A percentile compares a stretch with the other conserved stretches of the same genome.
Evolutionary conservation across 37 sponge, comb jelly and placozoan species (phyloP).

Genomic region (Axinella damicornis): DNA sequence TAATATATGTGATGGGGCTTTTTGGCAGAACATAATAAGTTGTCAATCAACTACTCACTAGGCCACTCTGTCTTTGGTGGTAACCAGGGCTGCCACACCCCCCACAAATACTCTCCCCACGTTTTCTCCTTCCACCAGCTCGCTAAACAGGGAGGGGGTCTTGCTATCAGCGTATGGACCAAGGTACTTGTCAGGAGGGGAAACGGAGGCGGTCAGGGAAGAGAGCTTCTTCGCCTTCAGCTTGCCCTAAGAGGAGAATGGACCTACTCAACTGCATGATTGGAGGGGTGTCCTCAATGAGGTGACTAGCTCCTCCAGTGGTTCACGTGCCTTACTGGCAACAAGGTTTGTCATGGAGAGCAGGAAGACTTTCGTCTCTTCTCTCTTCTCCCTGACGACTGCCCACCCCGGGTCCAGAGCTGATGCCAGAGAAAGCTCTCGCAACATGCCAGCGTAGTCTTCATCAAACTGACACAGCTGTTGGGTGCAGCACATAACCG

Average conservation of each 20-base stretch:
- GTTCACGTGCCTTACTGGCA: constrained; percentile 47
- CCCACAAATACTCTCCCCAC: constrained; percentile 34
- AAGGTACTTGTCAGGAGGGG: not conserved
- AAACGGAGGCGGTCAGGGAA: not conserved
- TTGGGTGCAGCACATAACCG: too few relatives aligned
- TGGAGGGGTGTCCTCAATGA: too few relatives aligned
- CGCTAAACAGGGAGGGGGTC: not conserved
- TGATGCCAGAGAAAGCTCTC: constrained; percentile 32
- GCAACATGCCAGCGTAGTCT: constrained; percentile 51
- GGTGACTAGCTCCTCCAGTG: not conserved
- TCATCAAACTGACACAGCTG: constrained; percentile 79
- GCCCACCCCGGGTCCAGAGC: constrained; percentile 78
- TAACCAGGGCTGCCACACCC: constrained; percentile 35
- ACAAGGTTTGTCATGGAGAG: constrained; percentile 39
- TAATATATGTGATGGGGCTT: not conserved
- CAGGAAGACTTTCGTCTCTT: constrained; percentile 11
- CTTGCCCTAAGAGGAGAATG: constrained; percentile 55
- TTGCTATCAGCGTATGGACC: not conserved
- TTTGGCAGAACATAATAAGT: not conserved
- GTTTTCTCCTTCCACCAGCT: constrained; percentile 19
- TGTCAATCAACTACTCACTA: constrained; percentile 23
- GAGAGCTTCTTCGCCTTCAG: constrained; percentile 67
- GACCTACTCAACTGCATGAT: too few relatives aligned
- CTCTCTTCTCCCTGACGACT: constrained; percentile 26
- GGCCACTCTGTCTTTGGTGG: constrained; percentile 47